These are phyloP conservation scores for Pocillopora damicornis DNA, from an alignment of 64 coral and sea anemone genomes.

Conservation along the genomic window DNA sequence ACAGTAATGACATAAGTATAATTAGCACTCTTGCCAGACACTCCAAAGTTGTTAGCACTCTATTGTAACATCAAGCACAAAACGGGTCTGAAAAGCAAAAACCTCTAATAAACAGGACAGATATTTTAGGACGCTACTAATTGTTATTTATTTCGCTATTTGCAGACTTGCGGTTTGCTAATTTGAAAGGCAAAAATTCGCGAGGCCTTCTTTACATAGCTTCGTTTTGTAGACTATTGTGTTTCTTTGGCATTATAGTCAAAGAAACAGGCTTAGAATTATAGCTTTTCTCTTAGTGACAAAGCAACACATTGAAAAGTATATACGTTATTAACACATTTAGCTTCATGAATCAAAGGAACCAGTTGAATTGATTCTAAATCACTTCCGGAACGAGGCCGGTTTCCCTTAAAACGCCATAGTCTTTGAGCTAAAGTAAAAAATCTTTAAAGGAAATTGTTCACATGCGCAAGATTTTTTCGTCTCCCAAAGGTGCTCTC, in stretches of 20 bases:
- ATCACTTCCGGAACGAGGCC: background rate
- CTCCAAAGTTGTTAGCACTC: slow-evolving; percentile 20
- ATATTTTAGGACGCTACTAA: background rate
- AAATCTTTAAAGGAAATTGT: slow-evolving; percentile 2
- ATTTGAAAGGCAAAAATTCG: slow-evolving; percentile 4
- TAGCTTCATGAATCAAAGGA: slow-evolving; percentile 2
- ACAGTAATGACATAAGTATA: background rate
- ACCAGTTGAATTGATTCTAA: slow-evolving; percentile 4
- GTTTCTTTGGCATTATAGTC: background rate
- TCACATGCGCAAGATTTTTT: background rate
- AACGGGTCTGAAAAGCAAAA: background rate
- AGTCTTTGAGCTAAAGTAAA: background rate
- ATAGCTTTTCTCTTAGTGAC: background rate
- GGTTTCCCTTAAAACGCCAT: background rate
- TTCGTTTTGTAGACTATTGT: slow-evolving; percentile 5
- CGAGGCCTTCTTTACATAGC: slow-evolving; percentile 9
- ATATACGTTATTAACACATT: background rate
- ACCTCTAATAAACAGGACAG: background rate
- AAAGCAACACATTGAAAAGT: background rate
- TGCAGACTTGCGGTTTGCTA: slow-evolving; percentile 1
- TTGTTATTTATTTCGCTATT: slow-evolving; percentile 4
- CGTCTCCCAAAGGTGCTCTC: background rate
- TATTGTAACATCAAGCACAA: slow-evolving; percentile 32
- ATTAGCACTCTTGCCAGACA: slow-evolving; percentile 13
- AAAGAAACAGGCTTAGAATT: slow-evolving; percentile 2